phyloP scores from a whole-genome alignment of 2,888 invertebrate species.

The Lochmaea capreae region DNA sequence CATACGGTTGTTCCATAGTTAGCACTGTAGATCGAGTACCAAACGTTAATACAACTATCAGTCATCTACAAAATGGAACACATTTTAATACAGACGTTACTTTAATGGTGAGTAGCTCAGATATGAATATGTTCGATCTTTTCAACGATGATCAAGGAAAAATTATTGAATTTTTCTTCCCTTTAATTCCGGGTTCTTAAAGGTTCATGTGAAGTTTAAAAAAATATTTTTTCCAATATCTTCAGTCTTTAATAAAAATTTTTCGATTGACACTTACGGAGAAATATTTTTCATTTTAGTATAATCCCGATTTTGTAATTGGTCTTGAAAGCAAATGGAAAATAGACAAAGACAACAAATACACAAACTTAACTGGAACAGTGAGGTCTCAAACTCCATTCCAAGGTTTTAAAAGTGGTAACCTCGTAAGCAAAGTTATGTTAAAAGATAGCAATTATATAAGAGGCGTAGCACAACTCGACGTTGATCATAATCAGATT shows the following conservation, averaged over 20 bases:
- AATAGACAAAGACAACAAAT: conserved; percentile 68
- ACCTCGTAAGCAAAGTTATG: conserved; percentile 75
- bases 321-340: conserved; percentile 80
- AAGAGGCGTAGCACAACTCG: conserved; percentile 76
- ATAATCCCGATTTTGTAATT: conserved; percentile 75
- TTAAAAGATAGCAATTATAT: conserved; percentile 74
- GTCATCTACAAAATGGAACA: conserved; percentile 68
- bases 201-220: too few species aligned
- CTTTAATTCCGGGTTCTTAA: too few species aligned
- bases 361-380: conserved; percentile 76
- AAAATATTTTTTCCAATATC: too few species aligned
- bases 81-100: conserved; percentile 68
- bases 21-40: conserved; percentile 73
- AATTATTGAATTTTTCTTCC: too few species aligned
- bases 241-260: too few species aligned
- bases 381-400: conserved; percentile 77
- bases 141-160: too few species aligned
- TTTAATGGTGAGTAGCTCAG: conserved; percentile 64
- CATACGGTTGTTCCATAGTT: conserved; percentile 68
- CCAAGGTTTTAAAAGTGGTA: conserved; percentile 76
- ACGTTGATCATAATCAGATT: conserved; percentile 77
- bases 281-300: conserved; percentile 64
- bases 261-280: too few species aligned
- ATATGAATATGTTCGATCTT: not conserved
- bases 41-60: conserved; percentile 69